Conservation (phyloP, 2,113 vertebrate genomes). For the Notiomystis cincta region DNA sequence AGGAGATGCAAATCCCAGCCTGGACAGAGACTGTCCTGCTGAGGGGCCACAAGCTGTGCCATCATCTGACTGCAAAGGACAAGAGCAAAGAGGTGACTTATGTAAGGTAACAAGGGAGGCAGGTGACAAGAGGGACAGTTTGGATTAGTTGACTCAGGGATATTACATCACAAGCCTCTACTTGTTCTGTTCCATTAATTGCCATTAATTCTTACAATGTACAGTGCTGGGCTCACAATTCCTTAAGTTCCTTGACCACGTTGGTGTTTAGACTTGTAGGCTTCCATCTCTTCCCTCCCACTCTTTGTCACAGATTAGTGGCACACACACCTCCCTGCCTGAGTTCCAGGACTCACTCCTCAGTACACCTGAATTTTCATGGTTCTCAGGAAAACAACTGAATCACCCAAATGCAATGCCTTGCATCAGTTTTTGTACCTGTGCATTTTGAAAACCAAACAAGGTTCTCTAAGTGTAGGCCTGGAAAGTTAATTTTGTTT, state of each 20-base stretch:
- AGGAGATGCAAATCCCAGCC: not conserved
- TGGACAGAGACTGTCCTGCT: not conserved
- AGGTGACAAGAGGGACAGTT: not conserved
- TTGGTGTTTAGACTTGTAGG: not conserved
- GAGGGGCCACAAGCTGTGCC: not conserved
- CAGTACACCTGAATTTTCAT: not conserved
- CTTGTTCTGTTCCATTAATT: not conserved
- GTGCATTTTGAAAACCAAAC: not conserved
- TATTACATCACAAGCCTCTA: not conserved
- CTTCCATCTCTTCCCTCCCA: not conserved
- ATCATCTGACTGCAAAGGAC: not conserved
- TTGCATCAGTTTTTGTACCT: not conserved
- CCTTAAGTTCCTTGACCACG: fast-evolving
- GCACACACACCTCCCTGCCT: fast-evolving
- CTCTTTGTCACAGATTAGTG: not conserved
- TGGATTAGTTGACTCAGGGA: not conserved
- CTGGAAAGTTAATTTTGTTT: not conserved
- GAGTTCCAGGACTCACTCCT: not conserved
- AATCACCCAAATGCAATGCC: not conserved
- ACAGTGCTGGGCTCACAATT: not conserved
- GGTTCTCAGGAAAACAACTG: not conserved
- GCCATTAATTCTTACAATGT: not conserved
- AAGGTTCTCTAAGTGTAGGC: not conserved
- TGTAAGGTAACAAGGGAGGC: not conserved
- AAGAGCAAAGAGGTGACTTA: not conserved